Conservation (phyloP, 2,113 vertebrate species). For the Pseudorhombus dupliciocellatus region DNA sequence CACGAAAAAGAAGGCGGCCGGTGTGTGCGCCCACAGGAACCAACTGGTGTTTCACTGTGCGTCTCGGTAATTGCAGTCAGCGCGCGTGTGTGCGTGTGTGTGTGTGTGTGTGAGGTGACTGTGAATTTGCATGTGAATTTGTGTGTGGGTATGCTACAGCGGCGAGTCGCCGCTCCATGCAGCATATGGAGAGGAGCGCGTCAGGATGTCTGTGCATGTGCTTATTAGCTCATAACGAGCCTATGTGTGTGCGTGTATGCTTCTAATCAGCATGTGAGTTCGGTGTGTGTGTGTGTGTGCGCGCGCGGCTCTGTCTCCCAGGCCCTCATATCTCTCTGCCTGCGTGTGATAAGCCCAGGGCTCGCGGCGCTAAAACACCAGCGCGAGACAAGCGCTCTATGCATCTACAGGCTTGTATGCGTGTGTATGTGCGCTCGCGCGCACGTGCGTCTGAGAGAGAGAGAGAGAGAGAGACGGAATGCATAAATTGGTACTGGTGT, state of each 20-base stretch:
- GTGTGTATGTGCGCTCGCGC: conserved; percentile 29
- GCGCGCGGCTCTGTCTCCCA: conserved; percentile 54
- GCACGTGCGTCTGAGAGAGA: conserved; percentile 27
- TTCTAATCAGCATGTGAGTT: no score
- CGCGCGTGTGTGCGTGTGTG: background rate
- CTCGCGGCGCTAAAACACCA: conserved; percentile 78
- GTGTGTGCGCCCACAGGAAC: conserved; percentile 4
- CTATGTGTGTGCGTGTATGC: conserved; percentile 18
- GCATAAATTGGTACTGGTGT: conserved; percentile 62
- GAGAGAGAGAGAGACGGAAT: no score
- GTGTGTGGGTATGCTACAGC: conserved; percentile 55
- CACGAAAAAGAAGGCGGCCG: conserved; percentile 13
- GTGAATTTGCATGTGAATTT: conserved; percentile 53
- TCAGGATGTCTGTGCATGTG: conserved; percentile 63
- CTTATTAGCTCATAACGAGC: conserved; percentile 63
- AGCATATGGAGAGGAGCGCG: conserved; percentile 61
- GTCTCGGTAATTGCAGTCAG: no score
- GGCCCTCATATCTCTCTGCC: conserved; percentile 76
- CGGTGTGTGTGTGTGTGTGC: conserved; percentile 35
- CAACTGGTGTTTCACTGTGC: conserved; percentile 8
- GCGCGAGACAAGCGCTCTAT: conserved; percentile 69
- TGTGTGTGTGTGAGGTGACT: conserved; percentile 10
- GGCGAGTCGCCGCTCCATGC: conserved; percentile 35
- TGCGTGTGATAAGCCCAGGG: conserved; percentile 76
- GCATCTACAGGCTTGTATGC: conserved; percentile 61